phyloP scores from a whole-genome alignment of 2,888 invertebrate species.

The Noctua comes region DNA sequence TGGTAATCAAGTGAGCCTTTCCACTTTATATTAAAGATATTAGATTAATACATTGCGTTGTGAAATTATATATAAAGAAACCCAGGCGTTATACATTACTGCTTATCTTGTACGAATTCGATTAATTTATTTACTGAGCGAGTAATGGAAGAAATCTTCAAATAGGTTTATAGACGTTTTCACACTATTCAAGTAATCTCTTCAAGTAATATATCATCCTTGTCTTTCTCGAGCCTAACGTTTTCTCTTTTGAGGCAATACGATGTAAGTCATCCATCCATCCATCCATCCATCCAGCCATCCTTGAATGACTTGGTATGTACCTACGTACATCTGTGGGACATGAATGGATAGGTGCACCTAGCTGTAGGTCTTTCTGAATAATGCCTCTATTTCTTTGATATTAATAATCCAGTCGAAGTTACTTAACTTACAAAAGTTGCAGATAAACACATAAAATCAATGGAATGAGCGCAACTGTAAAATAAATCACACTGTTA shows the following conservation, averaged over 20 bases:
- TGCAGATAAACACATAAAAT: background rate
- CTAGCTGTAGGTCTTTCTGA: too few species aligned
- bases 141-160: background rate
- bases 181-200: background rate
- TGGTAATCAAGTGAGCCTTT: constrained; percentile 53
- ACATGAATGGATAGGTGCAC: background rate
- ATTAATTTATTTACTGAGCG: constrained; percentile 3
- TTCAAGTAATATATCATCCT: background rate
- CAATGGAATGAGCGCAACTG: background rate
- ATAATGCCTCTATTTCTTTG: background rate
- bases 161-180: background rate
- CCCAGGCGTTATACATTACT: constrained; percentile 6
- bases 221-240: background rate
- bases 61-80: constrained; percentile 49
- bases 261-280: background rate
- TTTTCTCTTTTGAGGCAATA: background rate
- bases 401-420: background rate
- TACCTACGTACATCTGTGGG: too few species aligned
- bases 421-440: background rate
- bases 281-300: too few species aligned
- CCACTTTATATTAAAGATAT: constrained; percentile 47
- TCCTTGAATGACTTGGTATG: background rate
- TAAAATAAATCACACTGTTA: background rate
- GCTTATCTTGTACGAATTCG: background rate
- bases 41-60: constrained; percentile 47